These are phyloP conservation scores for Ophion ventricosus DNA, from an alignment of 2,888 invertebrate species.

Conservation along the genomic window DNA sequence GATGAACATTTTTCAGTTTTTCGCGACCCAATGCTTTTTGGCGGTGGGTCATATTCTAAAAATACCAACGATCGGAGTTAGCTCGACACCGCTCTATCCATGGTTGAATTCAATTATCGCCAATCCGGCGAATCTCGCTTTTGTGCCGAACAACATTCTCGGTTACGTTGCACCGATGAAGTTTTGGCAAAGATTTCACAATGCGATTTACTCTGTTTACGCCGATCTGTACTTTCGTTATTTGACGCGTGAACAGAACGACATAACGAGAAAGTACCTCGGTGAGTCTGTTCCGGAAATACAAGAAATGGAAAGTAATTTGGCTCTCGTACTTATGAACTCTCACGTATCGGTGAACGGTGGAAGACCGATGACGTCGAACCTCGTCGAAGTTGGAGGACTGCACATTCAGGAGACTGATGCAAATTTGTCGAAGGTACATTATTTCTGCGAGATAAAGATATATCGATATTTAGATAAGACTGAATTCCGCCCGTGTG, in stretches of 20 bases:
- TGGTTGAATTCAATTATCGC: slow-evolving; percentile 71
- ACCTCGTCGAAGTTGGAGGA: slow-evolving; percentile 85
- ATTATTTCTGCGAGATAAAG: not conserved
- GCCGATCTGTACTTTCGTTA: slow-evolving; percentile 65
- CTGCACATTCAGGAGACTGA: slow-evolving; percentile 83
- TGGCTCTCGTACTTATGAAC: slow-evolving; percentile 84
- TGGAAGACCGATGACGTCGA: slow-evolving; percentile 82
- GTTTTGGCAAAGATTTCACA: slow-evolving; percentile 73
- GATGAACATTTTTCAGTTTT: slow-evolving; percentile 65
- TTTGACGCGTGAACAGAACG: slow-evolving; percentile 69
- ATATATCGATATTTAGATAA: too few species aligned
- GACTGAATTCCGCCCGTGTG: too few species aligned
- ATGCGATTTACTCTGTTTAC: slow-evolving; percentile 57
- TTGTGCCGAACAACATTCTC: slow-evolving; percentile 66
- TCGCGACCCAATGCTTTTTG: slow-evolving; percentile 72
- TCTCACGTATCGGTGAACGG: slow-evolving; percentile 84
- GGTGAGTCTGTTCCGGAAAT: slow-evolving; percentile 80
- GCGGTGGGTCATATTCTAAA: slow-evolving; percentile 71
- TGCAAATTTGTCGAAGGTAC: slow-evolving; percentile 69
- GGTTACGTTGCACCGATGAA: slow-evolving; percentile 60
- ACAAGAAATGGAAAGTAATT: slow-evolving; percentile 82
- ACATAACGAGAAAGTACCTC: slow-evolving; percentile 70
- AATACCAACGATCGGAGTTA: slow-evolving; percentile 72
- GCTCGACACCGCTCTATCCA: slow-evolving; percentile 70
- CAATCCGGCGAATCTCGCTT: slow-evolving; percentile 74